Percentiles rank a stretch among this genome's conserved stretches.
Conservation (phyloP, 2,797 vertebrate genomes). For the Sphaeramia orbicularis region DNA sequence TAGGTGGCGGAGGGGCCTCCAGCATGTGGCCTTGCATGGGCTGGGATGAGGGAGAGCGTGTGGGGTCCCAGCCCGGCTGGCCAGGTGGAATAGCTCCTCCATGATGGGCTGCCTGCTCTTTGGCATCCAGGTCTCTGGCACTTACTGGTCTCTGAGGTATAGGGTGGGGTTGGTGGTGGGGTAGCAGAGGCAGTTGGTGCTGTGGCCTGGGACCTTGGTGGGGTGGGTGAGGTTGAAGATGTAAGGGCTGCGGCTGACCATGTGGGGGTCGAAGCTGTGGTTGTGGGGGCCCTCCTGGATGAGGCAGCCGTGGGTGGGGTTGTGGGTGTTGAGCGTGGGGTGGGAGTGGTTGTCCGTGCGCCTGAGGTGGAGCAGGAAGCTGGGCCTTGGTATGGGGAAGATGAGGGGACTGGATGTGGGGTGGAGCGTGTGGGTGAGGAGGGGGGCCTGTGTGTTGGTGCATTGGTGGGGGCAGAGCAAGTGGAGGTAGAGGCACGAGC, state of each 20-base stretch:
- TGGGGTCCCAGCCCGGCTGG: conserved; percentile 90
- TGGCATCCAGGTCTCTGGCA: conserved; percentile 94
- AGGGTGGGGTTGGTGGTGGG: conserved; percentile 84
- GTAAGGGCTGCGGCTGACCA: conserved; percentile 68
- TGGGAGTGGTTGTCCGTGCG: conserved; percentile 64
- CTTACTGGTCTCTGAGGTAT: conserved; percentile 93
- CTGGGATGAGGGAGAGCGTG: conserved; percentile 78
- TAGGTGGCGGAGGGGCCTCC: conserved; percentile 86
- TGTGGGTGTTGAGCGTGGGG: conserved; percentile 78
- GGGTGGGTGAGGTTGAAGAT: conserved; percentile 72
- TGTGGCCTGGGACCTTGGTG: conserved; percentile 83
- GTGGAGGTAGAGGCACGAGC: conserved; percentile 91
- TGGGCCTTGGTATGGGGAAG: conserved; percentile 69
- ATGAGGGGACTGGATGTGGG: conserved; percentile 76
- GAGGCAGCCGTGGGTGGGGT: conserved; percentile 73
- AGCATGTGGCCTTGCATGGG: conserved; percentile 87
- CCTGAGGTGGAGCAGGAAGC: conserved; percentile 64
- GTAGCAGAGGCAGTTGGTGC: conserved; percentile 84
- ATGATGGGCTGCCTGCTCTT: conserved; percentile 88
- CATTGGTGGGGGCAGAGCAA: conserved; percentile 75
- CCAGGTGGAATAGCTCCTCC: conserved; percentile 74
- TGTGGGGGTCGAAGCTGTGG: conserved; percentile 67
- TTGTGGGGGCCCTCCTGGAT: conserved; percentile 58
- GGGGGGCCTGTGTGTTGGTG: conserved; percentile 71
- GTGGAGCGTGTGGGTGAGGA: conserved; percentile 63